phyloP scores from a whole-genome alignment of 2,113 vertebrate species.

The Perccottus glenii region DNA sequence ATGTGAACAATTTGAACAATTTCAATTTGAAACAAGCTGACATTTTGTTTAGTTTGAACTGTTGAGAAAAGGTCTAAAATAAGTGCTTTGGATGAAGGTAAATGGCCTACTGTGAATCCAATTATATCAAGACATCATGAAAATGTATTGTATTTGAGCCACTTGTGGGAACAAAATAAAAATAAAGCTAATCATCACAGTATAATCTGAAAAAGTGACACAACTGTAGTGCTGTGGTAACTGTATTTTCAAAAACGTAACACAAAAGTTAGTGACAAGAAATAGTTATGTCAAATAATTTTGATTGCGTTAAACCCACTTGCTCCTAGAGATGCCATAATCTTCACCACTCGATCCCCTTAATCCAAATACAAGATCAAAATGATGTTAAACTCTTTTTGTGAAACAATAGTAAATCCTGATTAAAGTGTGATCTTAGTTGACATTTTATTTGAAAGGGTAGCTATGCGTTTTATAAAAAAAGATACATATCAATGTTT shows the following conservation, averaged over 20 bases:
- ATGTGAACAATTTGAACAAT: not conserved
- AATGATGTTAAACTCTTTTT: conserved; percentile 40
- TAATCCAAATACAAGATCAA: conserved; percentile 44
- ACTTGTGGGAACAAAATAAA: not conserved
- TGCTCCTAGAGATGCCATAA: conserved; percentile 20
- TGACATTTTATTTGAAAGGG: no score
- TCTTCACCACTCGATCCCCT: conserved; percentile 24
- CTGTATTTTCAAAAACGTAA: no score
- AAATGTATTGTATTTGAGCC: not conserved
- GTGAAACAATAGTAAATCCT: conserved; percentile 35
- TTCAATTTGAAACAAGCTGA: not conserved
- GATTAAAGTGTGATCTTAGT: conserved; percentile 36
- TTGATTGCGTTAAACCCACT: conserved; percentile 14
- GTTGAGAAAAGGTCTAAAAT: not conserved
- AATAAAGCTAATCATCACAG: not conserved
- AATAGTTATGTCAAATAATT: no score
- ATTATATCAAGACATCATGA: not conserved
- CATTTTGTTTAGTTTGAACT: conserved; percentile 13
- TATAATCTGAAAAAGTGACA: not conserved
- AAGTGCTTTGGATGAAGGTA: not conserved
- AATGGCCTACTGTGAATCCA: conserved; percentile 1
- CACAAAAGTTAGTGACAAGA: no score
- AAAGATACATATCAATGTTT: no score
- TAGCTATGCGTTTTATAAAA: no score
- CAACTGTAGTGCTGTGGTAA: no score